A percentile compares a stretch with the other conserved stretches of the same genome.
Evolutionary conservation across 2,113 vertebrate species (phyloP).

Genomic region (Chrysemys picta): DNA sequence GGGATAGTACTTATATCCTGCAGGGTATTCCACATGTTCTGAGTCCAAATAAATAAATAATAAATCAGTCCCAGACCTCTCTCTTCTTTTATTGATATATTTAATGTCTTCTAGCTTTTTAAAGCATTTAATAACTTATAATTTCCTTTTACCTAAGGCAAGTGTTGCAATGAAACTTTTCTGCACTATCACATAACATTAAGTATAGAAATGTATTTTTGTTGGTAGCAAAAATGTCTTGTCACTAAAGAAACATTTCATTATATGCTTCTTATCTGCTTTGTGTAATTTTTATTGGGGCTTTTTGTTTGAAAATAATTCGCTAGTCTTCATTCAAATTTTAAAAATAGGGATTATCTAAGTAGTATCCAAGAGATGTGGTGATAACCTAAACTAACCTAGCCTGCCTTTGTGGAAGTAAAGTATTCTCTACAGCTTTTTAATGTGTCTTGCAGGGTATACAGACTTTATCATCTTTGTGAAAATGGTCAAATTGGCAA

Average conservation of each 20-base stretch:
- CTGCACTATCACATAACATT: neutral
- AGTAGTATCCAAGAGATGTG: neutral
- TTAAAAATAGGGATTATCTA: neutral
- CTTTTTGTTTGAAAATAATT: neutral
- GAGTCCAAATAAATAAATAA: neutral
- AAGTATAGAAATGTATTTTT: neutral
- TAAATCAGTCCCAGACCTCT: neutral
- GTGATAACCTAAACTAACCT: neutral
- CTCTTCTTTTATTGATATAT: neutral
- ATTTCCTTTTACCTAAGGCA: neutral
- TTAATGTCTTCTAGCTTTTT: neutral
- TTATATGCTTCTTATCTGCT: neutral
- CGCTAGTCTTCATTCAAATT: neutral
- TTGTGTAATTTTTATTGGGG: neutral
- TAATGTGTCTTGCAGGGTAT: neutral
- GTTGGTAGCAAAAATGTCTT: neutral
- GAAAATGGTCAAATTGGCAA: neutral
- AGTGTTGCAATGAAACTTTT: neutral
- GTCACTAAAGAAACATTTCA: neutral
- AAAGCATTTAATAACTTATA: neutral
- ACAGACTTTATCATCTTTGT: neutral
- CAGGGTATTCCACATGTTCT: neutral
- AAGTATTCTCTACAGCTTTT: constrained; percentile 61
- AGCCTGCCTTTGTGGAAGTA: constrained; percentile 44
- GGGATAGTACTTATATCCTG: neutral